A percentile compares a stretch with the other conserved stretches of the same genome.
These are phyloP conservation scores for Trichogramma pretiosum DNA, from an alignment of 1,140 invertebrate species.

Conservation along the genomic window DNA sequence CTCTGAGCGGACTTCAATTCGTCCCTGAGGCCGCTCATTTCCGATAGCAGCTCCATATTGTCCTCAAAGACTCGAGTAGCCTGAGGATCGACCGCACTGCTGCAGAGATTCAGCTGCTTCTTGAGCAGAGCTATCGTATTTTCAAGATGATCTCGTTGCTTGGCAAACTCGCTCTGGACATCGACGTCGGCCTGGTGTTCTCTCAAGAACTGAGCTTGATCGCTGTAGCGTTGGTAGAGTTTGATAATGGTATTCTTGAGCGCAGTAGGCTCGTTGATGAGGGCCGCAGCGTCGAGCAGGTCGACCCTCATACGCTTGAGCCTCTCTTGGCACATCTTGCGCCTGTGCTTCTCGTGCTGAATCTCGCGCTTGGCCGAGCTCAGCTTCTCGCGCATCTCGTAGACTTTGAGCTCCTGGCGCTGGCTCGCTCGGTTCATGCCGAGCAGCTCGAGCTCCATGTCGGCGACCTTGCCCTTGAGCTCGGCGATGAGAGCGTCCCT, in stretches of 20 bases:
- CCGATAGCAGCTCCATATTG: conserved; percentile 64
- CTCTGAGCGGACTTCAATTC: conserved; percentile 57
- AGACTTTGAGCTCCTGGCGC: conserved; percentile 61
- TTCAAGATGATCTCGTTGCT: conserved; percentile 72
- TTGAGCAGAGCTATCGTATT: conserved; percentile 57
- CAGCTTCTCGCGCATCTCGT: conserved; percentile 68
- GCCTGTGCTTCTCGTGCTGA: conserved; percentile 54
- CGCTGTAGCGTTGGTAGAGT: conserved; percentile 68
- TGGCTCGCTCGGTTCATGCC: conserved; percentile 58
- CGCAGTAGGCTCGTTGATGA: conserved; percentile 66
- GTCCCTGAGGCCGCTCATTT: conserved; percentile 62
- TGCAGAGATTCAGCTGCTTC: conserved; percentile 47
- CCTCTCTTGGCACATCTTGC: conserved; percentile 56
- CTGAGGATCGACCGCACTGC: conserved; percentile 36
- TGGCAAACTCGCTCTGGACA: conserved; percentile 66
- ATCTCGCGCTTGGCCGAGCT: conserved; percentile 58
- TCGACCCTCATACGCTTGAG: conserved; percentile 70
- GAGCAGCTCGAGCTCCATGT: conserved; percentile 65
- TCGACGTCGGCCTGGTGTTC: conserved; percentile 58
- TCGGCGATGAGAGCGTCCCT: conserved; percentile 69
- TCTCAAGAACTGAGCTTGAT: conserved; percentile 55
- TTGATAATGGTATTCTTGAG: conserved; percentile 69
- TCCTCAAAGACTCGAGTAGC: conserved; percentile 54
- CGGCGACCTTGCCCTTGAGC: conserved; percentile 68
- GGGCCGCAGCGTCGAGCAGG: conserved; percentile 63